Percentiles rank a stretch among this genome's conserved stretches.
phyloP scores from a whole-genome alignment of 1,140 invertebrate genomes.

The Lasaia peninsularis region DNA sequence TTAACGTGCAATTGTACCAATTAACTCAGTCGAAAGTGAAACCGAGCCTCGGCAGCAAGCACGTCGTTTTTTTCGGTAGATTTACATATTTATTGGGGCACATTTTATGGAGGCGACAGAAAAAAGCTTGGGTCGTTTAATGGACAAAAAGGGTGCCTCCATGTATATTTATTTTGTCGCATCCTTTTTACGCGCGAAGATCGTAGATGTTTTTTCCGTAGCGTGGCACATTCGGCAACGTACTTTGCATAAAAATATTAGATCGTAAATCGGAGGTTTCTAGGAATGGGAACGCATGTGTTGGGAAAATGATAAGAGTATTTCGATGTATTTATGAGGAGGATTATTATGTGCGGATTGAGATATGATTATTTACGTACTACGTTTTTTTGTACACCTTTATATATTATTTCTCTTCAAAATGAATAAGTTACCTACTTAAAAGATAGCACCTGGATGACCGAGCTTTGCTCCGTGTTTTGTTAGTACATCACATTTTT shows the following conservation, averaged over 20 bases:
- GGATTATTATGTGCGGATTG: conserved; percentile 37
- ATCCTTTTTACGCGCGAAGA: conserved; percentile 76
- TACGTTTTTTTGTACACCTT: neutral
- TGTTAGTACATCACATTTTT: no score
- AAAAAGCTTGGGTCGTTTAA: conserved; percentile 72
- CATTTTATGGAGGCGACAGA: conserved; percentile 70
- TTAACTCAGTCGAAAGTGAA: conserved; percentile 69
- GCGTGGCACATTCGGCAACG: conserved; percentile 71
- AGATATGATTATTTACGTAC: neutral
- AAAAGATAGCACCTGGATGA: no score
- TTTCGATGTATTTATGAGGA: neutral
- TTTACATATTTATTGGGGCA: conserved; percentile 77
- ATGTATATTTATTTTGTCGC: conserved; percentile 76
- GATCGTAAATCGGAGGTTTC: conserved; percentile 65
- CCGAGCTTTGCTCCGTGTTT: no score
- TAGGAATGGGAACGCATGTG: conserved; percentile 57
- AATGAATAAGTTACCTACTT: no score
- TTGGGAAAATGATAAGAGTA: conserved; percentile 36
- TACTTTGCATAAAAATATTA: conserved; percentile 76
- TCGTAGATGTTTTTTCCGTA: conserved; percentile 64
- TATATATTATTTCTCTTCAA: neutral
- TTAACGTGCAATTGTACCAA: conserved; percentile 59
- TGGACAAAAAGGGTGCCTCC: conserved; percentile 74
- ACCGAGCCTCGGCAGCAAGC: conserved; percentile 47
- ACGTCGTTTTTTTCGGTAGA: conserved; percentile 57